Conservation (phyloP, 2,888 invertebrate genomes). For the Lydus trimaculatus region DNA sequence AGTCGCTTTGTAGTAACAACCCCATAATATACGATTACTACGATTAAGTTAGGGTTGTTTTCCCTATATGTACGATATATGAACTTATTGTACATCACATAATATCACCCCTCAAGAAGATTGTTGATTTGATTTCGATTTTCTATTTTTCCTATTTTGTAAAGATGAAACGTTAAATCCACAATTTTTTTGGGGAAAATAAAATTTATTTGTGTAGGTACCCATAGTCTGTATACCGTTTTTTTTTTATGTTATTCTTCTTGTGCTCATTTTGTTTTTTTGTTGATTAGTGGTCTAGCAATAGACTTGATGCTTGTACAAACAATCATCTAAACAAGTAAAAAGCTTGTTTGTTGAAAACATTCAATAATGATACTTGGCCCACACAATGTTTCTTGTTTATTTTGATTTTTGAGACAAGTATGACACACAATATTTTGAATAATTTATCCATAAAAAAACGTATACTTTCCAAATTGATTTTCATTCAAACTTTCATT, state of each 20-base stretch:
- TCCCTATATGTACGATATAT: slow-evolving; percentile 49
- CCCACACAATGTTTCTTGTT: not conserved
- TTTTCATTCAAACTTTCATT: not conserved
- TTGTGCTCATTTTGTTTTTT: not conserved
- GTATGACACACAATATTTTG: not conserved
- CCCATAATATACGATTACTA: slow-evolving; percentile 58
- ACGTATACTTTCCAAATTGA: not conserved
- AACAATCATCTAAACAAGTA: not conserved
- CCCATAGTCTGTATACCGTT: too few relatives aligned
- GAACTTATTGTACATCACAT: slow-evolving; percentile 31
- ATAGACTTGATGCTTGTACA: not conserved
- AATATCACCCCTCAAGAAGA: not conserved
- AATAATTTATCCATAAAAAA: not conserved
- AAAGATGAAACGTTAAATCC: not conserved
- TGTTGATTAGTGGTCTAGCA: not conserved
- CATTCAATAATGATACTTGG: slow-evolving; percentile 9
- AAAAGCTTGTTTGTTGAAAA: slow-evolving; percentile 5
- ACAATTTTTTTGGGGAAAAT: not conserved
- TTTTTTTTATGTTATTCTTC: too few relatives aligned
- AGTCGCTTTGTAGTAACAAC: slow-evolving; percentile 50
- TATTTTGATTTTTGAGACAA: not conserved
- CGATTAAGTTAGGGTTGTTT: slow-evolving; percentile 57
- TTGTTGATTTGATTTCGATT: slow-evolving; percentile 7
- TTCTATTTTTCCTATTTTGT: not conserved
- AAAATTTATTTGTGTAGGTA: too few relatives aligned